Percentiles rank a stretch among this genome's conserved stretches.
These are phyloP conservation scores for Neofelis nebulosa DNA, from an alignment of 2,113 vertebrate genomes.

Conservation along the genomic window DNA sequence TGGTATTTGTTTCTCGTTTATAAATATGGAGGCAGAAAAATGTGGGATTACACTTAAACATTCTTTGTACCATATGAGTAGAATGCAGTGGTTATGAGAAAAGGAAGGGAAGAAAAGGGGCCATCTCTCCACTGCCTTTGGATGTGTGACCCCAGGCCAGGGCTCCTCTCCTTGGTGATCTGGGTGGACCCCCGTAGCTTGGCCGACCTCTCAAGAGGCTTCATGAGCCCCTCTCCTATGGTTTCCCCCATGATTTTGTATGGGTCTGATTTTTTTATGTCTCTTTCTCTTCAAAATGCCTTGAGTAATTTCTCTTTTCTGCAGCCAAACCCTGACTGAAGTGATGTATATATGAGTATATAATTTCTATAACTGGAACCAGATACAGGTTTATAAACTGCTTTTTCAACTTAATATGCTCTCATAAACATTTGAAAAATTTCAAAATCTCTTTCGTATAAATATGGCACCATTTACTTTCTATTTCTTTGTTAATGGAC, in stretches of 20 bases:
- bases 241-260: background rate
- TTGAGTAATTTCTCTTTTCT: background rate
- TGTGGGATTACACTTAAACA: background rate
- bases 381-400: background rate
- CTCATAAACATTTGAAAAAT: background rate
- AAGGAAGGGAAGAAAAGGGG: background rate
- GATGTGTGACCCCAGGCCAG: too few relatives aligned
- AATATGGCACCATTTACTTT: background rate
- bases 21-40: background rate
- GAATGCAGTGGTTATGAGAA: background rate
- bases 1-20: background rate
- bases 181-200: background rate
- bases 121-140: background rate
- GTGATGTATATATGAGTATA: too few relatives aligned
- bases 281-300: slow-evolving; percentile 2
- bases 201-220: background rate
- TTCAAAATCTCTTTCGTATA: background rate
- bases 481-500: background rate
- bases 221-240: background rate
- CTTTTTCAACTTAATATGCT: background rate
- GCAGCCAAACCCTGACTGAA: background rate
- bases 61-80: background rate
- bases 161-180: background rate
- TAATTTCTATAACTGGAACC: background rate
- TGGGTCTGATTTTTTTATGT: background rate